Base-by-base conservation (phyloP, 2,113 vertebrate species). In the Trichomycterus rosablanca region DNA sequence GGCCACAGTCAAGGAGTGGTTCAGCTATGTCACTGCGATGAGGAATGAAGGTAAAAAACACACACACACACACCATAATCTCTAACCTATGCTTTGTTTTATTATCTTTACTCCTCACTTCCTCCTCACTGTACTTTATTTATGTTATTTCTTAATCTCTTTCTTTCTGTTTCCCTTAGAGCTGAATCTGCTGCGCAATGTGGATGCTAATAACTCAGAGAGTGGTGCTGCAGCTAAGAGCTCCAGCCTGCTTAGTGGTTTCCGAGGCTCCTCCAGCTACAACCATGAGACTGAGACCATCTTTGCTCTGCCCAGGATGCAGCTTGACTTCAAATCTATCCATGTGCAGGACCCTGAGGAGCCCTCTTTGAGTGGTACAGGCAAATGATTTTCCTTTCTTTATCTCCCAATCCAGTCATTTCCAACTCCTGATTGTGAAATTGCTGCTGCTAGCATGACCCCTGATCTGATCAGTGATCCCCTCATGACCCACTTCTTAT, bases 281-380 rank as follows among this genome's bases (percentile, higher is more conserved):
- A 98, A 94, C 83, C 96, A 99, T 15, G 96, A 99, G 80, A 96
- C 94, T 0, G 96, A 99, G 86, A 98, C 94, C 5, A 98, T 99
- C 76, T 99, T 99, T 63, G 96, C 96, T 1, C 82, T 99, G 61
- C 96, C 96, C 67, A 91, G 95, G 73, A 99, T 98, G 95, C 96
- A 99, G 72, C 85, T 99, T 66, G 92, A 96, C 81, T 99, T 99
- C 68, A 99, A 97, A 71, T 98, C 95, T 53, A 97, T 92, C 77
- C 96, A 99, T 1, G 90, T 95, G 16, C 96, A 99, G 43, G 91
- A 97, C 53, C 92, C 95, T 1, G 92, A 96, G 10, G 95, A 97
- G 14, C 96, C 95, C 14, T 89, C 89, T 14, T 77, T 97, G 39
- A 88, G 93, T 74, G 94, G 95, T 93, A 62, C 39, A 20, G n/a